Evolutionary conservation across 2,113 vertebrate genomes (phyloP).

Genomic region (Talpa occidentalis): DNA sequence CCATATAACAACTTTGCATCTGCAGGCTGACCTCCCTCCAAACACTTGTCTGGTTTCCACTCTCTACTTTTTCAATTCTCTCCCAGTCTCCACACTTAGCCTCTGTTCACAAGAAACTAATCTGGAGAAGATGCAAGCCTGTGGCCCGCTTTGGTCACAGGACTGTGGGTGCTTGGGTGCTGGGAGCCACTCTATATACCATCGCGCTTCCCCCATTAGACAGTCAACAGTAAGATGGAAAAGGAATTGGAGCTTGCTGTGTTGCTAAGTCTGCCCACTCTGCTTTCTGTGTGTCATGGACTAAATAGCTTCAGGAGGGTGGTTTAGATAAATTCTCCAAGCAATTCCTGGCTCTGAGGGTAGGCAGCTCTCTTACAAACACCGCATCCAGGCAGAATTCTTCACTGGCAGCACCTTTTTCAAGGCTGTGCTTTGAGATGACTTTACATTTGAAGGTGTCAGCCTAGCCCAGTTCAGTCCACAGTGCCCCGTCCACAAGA

Average conservation of each 20-base stretch:
- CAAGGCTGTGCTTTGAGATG: not conserved
- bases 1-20: not conserved
- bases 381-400: not conserved
- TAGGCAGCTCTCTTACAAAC: not conserved
- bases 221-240: not conserved
- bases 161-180: not conserved
- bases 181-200: not conserved
- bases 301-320: not conserved
- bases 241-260: too few relatives aligned
- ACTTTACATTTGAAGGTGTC: not conserved
- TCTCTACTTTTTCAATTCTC: not conserved
- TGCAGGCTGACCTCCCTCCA: not conserved
- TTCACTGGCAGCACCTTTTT: not conserved
- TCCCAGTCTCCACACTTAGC: not conserved
- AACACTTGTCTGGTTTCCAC: not conserved
- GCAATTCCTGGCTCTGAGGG: not conserved
- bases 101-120: not conserved
- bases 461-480: not conserved
- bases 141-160: not conserved
- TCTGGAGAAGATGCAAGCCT: not conserved
- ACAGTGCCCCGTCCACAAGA: conserved; percentile 61
- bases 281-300: not conserved
- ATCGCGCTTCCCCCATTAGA: not conserved
- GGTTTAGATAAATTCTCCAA: not conserved
- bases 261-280: not conserved